Evolutionary conservation across 1,140 invertebrate species (phyloP).

Genomic region (Metopolophium dirhodum): DNA sequence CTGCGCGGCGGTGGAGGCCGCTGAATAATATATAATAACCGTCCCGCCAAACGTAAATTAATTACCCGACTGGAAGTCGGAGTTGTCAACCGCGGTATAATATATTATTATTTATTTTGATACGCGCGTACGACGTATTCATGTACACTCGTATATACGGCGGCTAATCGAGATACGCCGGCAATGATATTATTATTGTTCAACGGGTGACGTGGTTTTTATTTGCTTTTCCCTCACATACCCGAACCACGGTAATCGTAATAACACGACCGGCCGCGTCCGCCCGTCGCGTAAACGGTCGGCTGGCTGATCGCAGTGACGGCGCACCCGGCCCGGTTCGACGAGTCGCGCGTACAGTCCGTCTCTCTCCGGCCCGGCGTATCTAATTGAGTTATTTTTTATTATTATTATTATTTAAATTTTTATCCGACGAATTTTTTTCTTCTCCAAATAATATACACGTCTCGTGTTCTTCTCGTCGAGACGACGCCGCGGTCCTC

Average conservation of each 20-base stretch:
- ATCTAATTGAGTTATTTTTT: conserved; percentile 29
- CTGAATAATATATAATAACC: background rate
- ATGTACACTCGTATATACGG: background rate
- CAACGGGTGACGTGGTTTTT: background rate
- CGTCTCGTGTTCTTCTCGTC: background rate
- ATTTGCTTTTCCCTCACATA: background rate
- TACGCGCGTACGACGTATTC: background rate
- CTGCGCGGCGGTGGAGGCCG: background rate
- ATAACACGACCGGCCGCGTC: conserved; percentile 12
- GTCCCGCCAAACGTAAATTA: background rate
- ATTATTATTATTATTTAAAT: background rate
- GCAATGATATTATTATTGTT: background rate
- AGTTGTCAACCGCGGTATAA: background rate
- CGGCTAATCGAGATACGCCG: background rate
- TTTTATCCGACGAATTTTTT: background rate
- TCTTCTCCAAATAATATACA: background rate
- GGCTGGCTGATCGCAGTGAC: conserved; percentile 34
- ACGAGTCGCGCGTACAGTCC: background rate
- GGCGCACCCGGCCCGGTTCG: conserved; percentile 19
- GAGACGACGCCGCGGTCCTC: background rate
- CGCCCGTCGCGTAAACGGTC: conserved; percentile 31
- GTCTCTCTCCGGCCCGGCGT: too few species aligned
- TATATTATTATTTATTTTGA: conserved; percentile 4
- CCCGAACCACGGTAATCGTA: background rate
- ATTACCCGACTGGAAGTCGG: background rate